phyloP scores from a whole-genome alignment of 2,113 vertebrate species.

The Acrocephalus kingi region DNA sequence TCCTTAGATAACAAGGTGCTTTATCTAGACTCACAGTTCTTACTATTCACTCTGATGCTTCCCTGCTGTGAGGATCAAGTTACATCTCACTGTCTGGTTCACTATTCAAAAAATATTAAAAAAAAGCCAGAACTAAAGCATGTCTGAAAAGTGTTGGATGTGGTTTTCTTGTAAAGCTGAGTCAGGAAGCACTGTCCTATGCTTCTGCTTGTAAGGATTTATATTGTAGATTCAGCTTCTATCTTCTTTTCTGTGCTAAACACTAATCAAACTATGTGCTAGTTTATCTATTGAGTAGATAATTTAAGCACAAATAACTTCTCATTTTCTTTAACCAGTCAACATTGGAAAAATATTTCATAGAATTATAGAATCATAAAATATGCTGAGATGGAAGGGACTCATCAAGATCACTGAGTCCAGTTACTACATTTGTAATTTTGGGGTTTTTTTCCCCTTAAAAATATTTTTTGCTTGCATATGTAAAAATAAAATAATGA shows the following conservation, averaged over 20 bases:
- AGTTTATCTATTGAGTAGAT: background rate
- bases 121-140: background rate
- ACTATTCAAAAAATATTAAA: background rate
- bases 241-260: background rate
- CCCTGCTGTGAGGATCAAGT: background rate
- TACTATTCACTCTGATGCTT: background rate
- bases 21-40: background rate
- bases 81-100: background rate
- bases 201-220: background rate
- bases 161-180: background rate
- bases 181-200: background rate
- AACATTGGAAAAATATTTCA: background rate
- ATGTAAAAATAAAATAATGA: background rate
- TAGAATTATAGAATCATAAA: background rate
- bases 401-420: background rate
- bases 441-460: background rate
- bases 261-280: background rate
- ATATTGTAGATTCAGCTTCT: background rate
- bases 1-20: background rate
- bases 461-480: background rate
- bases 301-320: background rate
- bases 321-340: background rate
- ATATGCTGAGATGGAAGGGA: background rate
- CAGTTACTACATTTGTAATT: background rate
- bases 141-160: background rate